Evolutionary conservation across 2,797 vertebrate species (phyloP).

Genomic region (Pseudopleuronectes americanus): DNA sequence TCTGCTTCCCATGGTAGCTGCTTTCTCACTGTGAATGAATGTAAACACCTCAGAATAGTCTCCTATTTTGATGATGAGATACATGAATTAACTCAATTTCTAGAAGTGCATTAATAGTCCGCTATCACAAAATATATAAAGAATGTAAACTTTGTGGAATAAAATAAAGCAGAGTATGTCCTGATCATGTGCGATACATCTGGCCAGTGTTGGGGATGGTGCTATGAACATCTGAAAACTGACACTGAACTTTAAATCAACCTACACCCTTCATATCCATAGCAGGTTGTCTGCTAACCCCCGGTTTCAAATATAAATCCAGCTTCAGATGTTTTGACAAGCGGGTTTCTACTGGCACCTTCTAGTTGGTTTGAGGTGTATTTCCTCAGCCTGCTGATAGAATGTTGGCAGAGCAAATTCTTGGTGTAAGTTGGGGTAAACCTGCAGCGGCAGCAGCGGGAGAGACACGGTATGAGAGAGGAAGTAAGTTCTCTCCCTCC

Average conservation of each 20-base stretch:
- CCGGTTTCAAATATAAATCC: not conserved
- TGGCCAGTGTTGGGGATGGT: not conserved
- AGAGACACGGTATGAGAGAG: slow-evolving; percentile 32
- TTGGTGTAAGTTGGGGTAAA: slow-evolving; percentile 18
- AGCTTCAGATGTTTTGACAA: not conserved
- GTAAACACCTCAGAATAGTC: no score
- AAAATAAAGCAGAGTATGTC: not conserved
- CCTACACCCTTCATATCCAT: not conserved
- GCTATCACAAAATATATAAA: no score
- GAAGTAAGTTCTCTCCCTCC: slow-evolving; percentile 52
- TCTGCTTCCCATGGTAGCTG: no score
- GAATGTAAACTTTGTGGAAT: not conserved
- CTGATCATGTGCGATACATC: not conserved
- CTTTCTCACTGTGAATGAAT: no score
- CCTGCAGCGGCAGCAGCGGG: slow-evolving; percentile 23
- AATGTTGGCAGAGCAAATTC: slow-evolving; percentile 4
- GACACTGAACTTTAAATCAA: not conserved
- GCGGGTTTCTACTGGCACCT: not conserved
- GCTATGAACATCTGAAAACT: not conserved
- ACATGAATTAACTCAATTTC: no score
- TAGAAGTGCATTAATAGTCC: no score
- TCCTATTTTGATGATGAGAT: no score
- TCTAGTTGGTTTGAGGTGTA: not conserved
- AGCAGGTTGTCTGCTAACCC: not conserved
- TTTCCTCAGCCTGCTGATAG: not conserved